These are phyloP conservation scores for Aphelenchoides avenae DNA, from an alignment of 1,140 invertebrate genomes.

Conservation along the genomic window DNA sequence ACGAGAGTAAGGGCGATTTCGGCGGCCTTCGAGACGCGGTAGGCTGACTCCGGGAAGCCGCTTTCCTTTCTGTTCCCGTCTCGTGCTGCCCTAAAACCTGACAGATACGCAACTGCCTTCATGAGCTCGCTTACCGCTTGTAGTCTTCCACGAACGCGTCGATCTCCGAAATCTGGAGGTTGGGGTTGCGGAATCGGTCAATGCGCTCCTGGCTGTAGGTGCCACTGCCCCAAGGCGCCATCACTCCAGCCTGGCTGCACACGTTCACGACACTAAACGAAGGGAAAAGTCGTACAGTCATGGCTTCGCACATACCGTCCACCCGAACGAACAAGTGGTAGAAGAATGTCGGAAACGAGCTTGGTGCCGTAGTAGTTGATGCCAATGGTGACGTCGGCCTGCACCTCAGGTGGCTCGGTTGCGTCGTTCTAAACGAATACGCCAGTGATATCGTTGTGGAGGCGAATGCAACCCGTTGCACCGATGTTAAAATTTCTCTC, in stretches of 20 bases:
- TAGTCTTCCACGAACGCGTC: conserved; percentile 67
- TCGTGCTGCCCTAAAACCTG: conserved; percentile 65
- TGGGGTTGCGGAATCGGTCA: conserved; percentile 61
- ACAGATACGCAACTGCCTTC: too few species aligned
- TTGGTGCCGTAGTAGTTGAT: conserved; percentile 71
- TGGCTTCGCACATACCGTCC: conserved; percentile 61
- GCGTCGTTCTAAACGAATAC: conserved; percentile 61
- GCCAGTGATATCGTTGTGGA: too few species aligned
- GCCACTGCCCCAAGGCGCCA: conserved; percentile 65
- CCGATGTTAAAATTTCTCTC: too few species aligned
- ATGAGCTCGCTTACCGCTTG: too few species aligned
- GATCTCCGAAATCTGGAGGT: conserved; percentile 66
- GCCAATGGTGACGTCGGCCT: conserved; percentile 69
- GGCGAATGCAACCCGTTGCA: too few species aligned
- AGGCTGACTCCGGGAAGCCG: conserved; percentile 67
- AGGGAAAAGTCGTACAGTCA: background rate
- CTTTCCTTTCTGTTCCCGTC: conserved; percentile 60
- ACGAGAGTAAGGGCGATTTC: conserved; percentile 44
- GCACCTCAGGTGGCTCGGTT: conserved; percentile 67
- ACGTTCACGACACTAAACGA: conserved; percentile 69
- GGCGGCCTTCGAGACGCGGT: conserved; percentile 68
- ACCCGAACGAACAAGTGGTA: conserved; percentile 69
- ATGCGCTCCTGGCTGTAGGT: conserved; percentile 62
- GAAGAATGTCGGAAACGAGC: conserved; percentile 67
- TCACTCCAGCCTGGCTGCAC: conserved; percentile 67